Evolutionary conservation across 2,113 vertebrate genomes (phyloP), one percentile per base, ranked within the genome.

Genomic region (Ovis canadensis): DNA sequence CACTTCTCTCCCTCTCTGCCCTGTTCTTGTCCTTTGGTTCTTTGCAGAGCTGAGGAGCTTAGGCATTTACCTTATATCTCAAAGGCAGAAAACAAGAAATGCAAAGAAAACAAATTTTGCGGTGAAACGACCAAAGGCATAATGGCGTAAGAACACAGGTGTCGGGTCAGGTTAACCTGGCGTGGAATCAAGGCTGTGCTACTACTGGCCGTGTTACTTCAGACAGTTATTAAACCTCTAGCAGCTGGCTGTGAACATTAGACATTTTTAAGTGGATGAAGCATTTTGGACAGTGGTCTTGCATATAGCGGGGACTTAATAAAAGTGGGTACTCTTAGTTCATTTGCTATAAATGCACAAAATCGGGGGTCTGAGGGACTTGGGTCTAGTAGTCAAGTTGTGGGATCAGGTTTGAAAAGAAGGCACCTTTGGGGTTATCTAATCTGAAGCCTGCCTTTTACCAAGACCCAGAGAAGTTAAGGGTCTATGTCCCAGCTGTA

Each of bases 61-160:
- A 67, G 36, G 17, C 33, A 48, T 5, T 96, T 94, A 71, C 55
- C 33, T 40, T 40, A 13, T 96, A 50, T 89, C 91, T 92, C 59
- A 91, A 83, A 21, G 77, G 77, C 92, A 88, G 21, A 86, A 88
- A 97, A 52, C 90, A 96, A 87, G 54, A 94, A 33, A 48, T 89
- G 29, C 27, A 89, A 77, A 92, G 88, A 50, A 84, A 91, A 55
- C 36, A 60, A 78, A 78, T 92, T 95, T 93, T 92, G 17, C 60
- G 62, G 36, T 96, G 54, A 67, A 55, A 45, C 67, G 36, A 59
- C 21, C 67, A 67, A 80, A 92, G 48, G 27, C 29, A 27, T 92
- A 45, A 54, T 84, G 43, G 25, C 78, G 10, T 89, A 54, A 92
- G 82, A 52, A 29, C 11, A 55, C 36, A 67, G 19, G 13, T 80